Evolutionary conservation across 2,797 vertebrate genomes (phyloP).

Genomic region (Tarsius wallacei): DNA sequence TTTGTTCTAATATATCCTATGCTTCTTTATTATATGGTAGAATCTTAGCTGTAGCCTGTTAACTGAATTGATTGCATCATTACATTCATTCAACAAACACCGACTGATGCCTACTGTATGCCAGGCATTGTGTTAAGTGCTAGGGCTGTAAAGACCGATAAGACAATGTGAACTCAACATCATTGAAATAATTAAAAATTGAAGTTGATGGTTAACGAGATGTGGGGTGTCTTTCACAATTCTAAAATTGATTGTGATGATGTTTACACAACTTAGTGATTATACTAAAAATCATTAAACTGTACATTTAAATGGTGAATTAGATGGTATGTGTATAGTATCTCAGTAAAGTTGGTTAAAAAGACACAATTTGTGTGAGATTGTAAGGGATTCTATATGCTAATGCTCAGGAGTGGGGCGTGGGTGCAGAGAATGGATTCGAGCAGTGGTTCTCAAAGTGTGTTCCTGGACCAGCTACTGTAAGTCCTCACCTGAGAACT

Average conservation of each 20-base stretch:
- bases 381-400: neutral
- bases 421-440: neutral
- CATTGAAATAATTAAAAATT: neutral
- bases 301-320: neutral
- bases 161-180: neutral
- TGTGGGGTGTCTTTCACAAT: neutral
- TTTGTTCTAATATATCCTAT: neutral
- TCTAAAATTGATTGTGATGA: neutral
- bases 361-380: neutral
- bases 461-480: neutral
- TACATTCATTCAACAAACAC: neutral
- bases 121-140: neutral
- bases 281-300: neutral
- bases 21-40: conserved; percentile 36
- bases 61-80: neutral
- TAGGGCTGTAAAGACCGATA: neutral
- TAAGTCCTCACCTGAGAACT: neutral
- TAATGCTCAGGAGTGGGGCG: neutral
- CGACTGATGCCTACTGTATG: neutral
- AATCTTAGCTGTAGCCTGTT: conserved; percentile 26
- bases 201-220: neutral
- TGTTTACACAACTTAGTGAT: neutral
- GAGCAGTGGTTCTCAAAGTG: neutral
- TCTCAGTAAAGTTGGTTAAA: neutral
- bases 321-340: neutral